Base-by-base conservation (phyloP, 2,797 vertebrate species). In the Sandelia bainsii region DNA sequence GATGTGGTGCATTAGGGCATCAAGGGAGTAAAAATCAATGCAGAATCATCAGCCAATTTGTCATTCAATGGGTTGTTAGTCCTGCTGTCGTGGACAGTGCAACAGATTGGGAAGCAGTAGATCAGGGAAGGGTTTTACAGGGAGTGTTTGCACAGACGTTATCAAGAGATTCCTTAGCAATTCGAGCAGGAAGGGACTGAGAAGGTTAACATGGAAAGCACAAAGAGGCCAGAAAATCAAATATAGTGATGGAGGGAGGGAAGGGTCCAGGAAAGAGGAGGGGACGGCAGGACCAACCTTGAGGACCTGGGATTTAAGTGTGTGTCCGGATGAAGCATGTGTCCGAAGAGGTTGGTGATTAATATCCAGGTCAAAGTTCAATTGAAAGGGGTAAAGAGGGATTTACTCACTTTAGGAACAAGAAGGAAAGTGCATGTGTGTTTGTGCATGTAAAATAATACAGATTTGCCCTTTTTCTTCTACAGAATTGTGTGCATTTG, bases 221-320 rank as follows among this genome's bases (percentile, higher is more conserved):
- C 62, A 54, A 45, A 45, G 14, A 16, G 40, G 14, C 40, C 40
- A 69, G 62, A 54, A 25, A 34, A 50, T 27, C 51, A 50, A 11
- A 49, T 10, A 25, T 12, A 54, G 52, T 14, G 42, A 59, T 4
- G 20, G 49, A 48, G 27, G 44, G 42, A 44, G 46, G 25, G 9
- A 44, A 10, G 29, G 19, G 62, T 49, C 69, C 69, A 23, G 45
- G 12, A 58, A 14, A 34, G 59, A 68, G 45, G 45, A 60, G 61
- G 71, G 82, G 62, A 39, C 69, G 77, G 86, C 66, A 85, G 82
- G 85, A 91, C 88, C 89, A 90, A 93, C 92, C 91, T 92, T 92
- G 27, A 90, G 89, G 83, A 85, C 93, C 91, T 93, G 89, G 89
- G 84, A 82, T 88, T 87, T 83, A 84, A 87, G 76, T 68, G 71